Evolutionary conservation across 64 coral and sea anemone species (phyloP).

Genomic region (Acropora yongei): DNA sequence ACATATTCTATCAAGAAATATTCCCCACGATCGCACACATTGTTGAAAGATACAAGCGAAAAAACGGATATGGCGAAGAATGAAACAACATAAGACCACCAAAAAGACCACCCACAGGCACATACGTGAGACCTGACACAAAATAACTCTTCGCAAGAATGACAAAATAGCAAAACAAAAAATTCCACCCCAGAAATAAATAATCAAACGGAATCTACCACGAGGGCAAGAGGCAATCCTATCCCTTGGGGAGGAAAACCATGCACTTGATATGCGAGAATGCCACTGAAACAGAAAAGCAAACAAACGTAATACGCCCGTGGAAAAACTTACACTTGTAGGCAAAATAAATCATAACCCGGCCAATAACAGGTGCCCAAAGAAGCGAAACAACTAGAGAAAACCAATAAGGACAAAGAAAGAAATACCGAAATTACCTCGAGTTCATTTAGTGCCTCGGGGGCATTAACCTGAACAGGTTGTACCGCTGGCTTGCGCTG

Average conservation of each 20-base stretch:
- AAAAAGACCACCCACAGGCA: too few relatives aligned
- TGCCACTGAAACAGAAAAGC: background rate
- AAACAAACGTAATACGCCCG: slow-evolving; percentile 2
- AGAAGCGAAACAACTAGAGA: background rate
- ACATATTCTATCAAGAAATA: background rate
- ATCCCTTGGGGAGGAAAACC: background rate
- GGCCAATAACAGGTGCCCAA: background rate
- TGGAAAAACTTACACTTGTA: background rate
- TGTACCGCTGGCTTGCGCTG: background rate
- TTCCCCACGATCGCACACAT: background rate
- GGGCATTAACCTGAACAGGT: background rate
- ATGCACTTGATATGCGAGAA: background rate
- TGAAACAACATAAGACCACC: too few relatives aligned
- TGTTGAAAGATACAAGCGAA: too few relatives aligned
- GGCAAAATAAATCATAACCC: background rate
- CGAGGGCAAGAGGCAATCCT: background rate
- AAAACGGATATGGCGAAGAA: background rate
- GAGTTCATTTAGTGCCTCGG: background rate
- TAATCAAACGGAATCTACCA: background rate
- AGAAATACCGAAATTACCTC: slow-evolving; percentile 5
- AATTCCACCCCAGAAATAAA: background rate
- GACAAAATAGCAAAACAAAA: background rate
- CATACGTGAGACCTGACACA: too few relatives aligned
- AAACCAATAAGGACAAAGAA: background rate
- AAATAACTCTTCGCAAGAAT: background rate